phyloP scores from a whole-genome alignment of 2,113 vertebrate species.

The Ondatra zibethicus region DNA sequence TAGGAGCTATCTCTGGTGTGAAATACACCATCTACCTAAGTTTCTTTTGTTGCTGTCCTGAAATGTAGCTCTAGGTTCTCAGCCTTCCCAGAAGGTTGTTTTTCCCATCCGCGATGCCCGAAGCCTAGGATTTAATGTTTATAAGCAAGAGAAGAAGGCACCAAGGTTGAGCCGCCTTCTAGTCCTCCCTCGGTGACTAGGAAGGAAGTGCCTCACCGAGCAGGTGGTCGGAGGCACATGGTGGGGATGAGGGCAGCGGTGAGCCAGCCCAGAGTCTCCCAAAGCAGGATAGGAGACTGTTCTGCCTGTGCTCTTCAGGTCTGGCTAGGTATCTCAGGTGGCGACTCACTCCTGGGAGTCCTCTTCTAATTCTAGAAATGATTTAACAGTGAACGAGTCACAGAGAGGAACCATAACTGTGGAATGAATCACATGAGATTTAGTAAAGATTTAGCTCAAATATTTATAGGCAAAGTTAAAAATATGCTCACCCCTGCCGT shows the following conservation, averaged over 20 bases:
- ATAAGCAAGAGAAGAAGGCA: too few species aligned
- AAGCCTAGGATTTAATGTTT: neutral
- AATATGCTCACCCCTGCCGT: neutral
- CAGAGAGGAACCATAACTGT: neutral
- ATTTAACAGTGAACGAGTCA: neutral
- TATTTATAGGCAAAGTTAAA: conserved; percentile 46
- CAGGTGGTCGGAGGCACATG: neutral
- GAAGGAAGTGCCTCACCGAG: neutral
- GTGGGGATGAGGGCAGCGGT: neutral
- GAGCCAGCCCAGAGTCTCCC: neutral
- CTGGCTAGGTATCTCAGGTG: neutral
- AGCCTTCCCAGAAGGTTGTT: neutral
- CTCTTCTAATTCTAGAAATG: neutral
- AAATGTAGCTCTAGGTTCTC: neutral
- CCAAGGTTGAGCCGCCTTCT: rapidly evolving
- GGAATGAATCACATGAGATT: conserved; percentile 6
- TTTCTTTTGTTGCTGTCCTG: too few species aligned
- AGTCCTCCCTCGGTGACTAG: rapidly evolving
- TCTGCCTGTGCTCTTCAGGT: too few species aligned
- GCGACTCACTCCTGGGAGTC: neutral
- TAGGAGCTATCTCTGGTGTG: rapidly evolving
- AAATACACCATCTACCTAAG: rapidly evolving
- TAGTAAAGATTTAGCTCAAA: conserved; percentile 45
- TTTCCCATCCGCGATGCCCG: rapidly evolving
- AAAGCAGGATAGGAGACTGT: neutral